Percentiles rank a stretch among this genome's conserved stretches.
phyloP scores from a whole-genome alignment of 2,113 vertebrate species.

The Muscicapa adusta region DNA sequence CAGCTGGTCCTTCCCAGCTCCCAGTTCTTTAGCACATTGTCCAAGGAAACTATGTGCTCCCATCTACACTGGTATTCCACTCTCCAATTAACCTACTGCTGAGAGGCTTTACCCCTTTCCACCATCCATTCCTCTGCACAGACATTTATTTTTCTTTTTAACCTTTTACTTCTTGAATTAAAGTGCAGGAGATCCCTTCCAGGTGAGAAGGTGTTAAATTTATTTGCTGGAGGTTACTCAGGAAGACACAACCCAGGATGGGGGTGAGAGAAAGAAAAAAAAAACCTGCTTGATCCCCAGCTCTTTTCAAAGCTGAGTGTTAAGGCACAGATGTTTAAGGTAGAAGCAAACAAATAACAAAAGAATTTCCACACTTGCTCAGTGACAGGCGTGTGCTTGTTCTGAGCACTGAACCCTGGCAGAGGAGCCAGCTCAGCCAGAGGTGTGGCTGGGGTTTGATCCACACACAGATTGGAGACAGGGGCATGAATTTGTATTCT shows the following conservation, averaged over 20 bases:
- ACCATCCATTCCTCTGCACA: conserved; percentile 73
- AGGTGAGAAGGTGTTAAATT: conserved; percentile 22
- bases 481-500: rapidly evolving
- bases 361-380: background rate
- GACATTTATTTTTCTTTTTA: background rate
- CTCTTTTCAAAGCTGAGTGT: background rate
- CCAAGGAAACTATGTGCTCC: conserved; percentile 52
- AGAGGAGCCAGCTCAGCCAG: background rate
- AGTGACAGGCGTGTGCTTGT: background rate
- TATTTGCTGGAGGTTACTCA: background rate
- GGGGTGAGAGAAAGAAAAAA: background rate
- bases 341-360: conserved; percentile 31
- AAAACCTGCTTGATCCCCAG: background rate
- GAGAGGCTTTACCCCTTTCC: conserved; percentile 56
- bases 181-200: conserved; percentile 13
- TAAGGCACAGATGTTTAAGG: background rate
- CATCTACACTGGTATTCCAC: conserved; percentile 61
- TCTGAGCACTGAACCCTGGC: background rate
- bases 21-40: conserved; percentile 78
- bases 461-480: background rate
- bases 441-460: background rate
- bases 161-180: conserved; percentile 61
- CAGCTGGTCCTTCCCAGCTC: conserved; percentile 75
- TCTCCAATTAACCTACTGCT: conserved; percentile 84
- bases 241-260: background rate